Base-by-base conservation (phyloP, 2,888 invertebrate species). In the Oscheius sp. region DNA sequence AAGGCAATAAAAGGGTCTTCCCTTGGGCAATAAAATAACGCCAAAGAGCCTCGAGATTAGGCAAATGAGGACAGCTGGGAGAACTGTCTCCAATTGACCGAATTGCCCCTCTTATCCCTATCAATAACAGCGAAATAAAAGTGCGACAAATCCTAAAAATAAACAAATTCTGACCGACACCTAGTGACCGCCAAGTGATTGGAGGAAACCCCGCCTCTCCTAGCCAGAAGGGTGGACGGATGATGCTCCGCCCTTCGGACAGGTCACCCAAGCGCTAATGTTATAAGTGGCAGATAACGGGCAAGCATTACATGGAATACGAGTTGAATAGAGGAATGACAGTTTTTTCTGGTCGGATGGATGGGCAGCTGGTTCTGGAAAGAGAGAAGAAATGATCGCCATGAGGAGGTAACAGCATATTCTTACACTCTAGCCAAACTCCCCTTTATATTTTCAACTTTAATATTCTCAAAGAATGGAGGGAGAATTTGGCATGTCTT, bases 261-360 rank as follows among this genome's bases (percentile, higher is more conserved):
- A 55, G 55, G 55, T 55, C 55, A 55, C 34, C n/a, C 48, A 55
- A n/a, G 20, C 20, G 55, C 17, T 55, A 55, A 55, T 55, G 55
- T 55, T 55, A 55, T 55, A 55, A 55, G 55, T 55, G 55, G 55
- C 37, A 55, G 55, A 55, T 55, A 55, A 55, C 55, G 37, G 37
- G 55, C 37, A 37, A 55, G 34, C 55, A 55, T 55, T 55, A 55
- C n/a, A n/a, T n/a, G n/a, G n/a, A n/a, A n/a, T n/a, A n/a, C 55
- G 20, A 34, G 37, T 23, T 48, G 48, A 48, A 25, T 55, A 55
- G 34, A 55, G 17, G 33, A 34, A n/a, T 20, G 37, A n/a, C 31
- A 3, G 15, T 34, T 55, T 34, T 55, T n/a, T 20, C 34, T 15
- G 55, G 55, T 17, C 33, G 42, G 6, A 3, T 3, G 42, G 20